Evolutionary conservation across 2,113 vertebrate genomes (phyloP), one percentile per base, ranked within the genome.

Genomic region (Corydoras sp.): DNA sequence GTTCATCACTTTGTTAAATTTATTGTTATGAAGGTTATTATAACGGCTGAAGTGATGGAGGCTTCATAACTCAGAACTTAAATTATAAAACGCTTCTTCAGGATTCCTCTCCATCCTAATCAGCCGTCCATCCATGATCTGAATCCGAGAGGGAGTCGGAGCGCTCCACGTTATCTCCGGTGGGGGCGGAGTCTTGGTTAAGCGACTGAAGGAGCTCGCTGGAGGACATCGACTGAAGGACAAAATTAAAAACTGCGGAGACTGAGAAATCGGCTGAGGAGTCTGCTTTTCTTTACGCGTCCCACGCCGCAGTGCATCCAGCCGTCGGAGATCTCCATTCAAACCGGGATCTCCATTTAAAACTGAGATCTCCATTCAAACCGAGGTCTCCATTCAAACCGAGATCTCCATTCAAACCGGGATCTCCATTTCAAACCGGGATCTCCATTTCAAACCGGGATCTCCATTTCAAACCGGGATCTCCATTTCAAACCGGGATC

Each of bases 171-270:
- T 73, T 53, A 67, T 55, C 58, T 61, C 64, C 49, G 30, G 62
- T 58, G 43, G 71, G 29, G 3, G 18, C 64, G 58, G 56, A 48
- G 72, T 61, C 72, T 73, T 66, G 35, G 43, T 67, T 66, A 61
- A 60, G 64, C 29, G 54, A 54, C 48, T 67, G 64, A 61, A 67
- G 59, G 8, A 43, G 48, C 49, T 66, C 62, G 69, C 69, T 71
- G 51, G 58, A 73, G 64, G 64, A 48, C n/a, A 13, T 67, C 56
- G n/a, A 72, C n/a, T n/a, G 58, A 55, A 67, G 59, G 49, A 50
- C n/a, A 73, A 72, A 72, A 55, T 58, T 53, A 62, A 55, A 58
- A 56, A 59, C 71, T 53, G 63, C 63, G 13, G 63, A 8, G 10
- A n/a, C 2, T 9, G 48, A 56, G 12, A 15, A 61, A 32, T 31